Base-by-base conservation (phyloP, 1,140 invertebrate genomes). In the Drosophila busckii region DNA sequence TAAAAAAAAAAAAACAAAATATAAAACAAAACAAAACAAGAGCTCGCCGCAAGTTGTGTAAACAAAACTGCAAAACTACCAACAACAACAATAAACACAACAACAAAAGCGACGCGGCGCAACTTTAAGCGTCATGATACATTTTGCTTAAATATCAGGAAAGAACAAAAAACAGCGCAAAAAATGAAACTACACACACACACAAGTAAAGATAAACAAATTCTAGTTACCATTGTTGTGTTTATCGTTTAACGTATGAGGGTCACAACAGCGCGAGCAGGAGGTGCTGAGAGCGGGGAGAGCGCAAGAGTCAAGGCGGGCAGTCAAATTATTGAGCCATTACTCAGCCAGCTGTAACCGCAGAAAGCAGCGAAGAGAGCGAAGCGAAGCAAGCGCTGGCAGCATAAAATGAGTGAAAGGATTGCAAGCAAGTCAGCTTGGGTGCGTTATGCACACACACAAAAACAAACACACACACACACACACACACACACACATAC, bases 271-370 rank as follows among this genome's bases (percentile, higher is more conserved):
- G 46, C 58, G 44, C 46, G 37, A 22, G 16, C 12, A 22, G 4
- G 10, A 20, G 35, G 7, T 31, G 38, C 10, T 32, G 28, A 28
- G 52, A 8, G 22, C 13, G 6, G 19, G 20, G 16, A 4, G 31
- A 22, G 8, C 10, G 12, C 17, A 15, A 31, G 13, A 10, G 34
- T 16, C 31, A 10, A 17, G 40, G 40, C 34, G 31, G 13, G 68
- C 28, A 78, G 56, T 54, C 73, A 73, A 78, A 78, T 78, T 78
- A 78, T 80, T 80, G 73, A 80, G 63, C 73, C 59, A 78, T 83
- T 82, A 80, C 69, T 82, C 75, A 80, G 54, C 23, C 60, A 67
- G 48, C 31, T 59, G 62, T 44, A 63, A 34, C 53, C 44, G 12
- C 32, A 15, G n/a, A 45, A 60, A 34, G 44, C n/a, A 29, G 26